These are phyloP conservation scores for Drosophila paulistorum DNA, from an alignment of 1,140 invertebrate species.

Conservation along the genomic window DNA sequence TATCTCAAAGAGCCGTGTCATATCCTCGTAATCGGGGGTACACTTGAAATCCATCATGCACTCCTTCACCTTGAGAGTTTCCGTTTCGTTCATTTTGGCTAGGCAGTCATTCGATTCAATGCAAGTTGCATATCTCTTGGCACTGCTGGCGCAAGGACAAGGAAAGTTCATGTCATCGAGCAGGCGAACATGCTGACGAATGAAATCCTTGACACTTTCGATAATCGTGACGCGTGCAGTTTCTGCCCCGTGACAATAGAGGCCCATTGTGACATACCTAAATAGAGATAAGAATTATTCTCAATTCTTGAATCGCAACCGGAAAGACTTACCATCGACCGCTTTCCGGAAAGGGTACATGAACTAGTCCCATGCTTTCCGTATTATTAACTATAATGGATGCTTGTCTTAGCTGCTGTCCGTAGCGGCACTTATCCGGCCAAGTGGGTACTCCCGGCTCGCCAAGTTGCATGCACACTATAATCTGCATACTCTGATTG, in stretches of 20 bases:
- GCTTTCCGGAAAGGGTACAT: slow-evolving; percentile 91
- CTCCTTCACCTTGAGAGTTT: slow-evolving; percentile 72
- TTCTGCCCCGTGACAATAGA: slow-evolving; percentile 85
- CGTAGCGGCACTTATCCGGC: slow-evolving; percentile 85
- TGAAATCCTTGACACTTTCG: slow-evolving; percentile 78
- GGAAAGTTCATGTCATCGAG: slow-evolving; percentile 68
- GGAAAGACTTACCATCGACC: slow-evolving; percentile 86
- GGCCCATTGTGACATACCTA: slow-evolving; percentile 85
- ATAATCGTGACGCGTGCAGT: slow-evolving; percentile 69
- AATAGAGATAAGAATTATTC: neutral
- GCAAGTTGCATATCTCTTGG: slow-evolving; percentile 64
- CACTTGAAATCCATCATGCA: slow-evolving; percentile 80
- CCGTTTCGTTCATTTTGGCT: slow-evolving; percentile 71
- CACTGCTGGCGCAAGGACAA: slow-evolving; percentile 69
- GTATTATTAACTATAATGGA: slow-evolving; percentile 85
- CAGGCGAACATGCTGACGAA: slow-evolving; percentile 50
- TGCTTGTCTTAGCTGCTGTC: slow-evolving; percentile 83
- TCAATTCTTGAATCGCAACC: too few relatives aligned
- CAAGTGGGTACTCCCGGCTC: slow-evolving; percentile 84
- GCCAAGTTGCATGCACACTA: slow-evolving; percentile 86
- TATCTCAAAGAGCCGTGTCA: slow-evolving; percentile 64
- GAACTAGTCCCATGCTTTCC: slow-evolving; percentile 85
- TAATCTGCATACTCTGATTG: slow-evolving; percentile 83
- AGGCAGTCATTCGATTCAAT: slow-evolving; percentile 55
- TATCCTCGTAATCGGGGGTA: slow-evolving; percentile 55